Percentiles rank a stretch among this genome's conserved stretches.
Conservation (phyloP, 2,113 vertebrate genomes). For the Pterocles gutturalis region DNA sequence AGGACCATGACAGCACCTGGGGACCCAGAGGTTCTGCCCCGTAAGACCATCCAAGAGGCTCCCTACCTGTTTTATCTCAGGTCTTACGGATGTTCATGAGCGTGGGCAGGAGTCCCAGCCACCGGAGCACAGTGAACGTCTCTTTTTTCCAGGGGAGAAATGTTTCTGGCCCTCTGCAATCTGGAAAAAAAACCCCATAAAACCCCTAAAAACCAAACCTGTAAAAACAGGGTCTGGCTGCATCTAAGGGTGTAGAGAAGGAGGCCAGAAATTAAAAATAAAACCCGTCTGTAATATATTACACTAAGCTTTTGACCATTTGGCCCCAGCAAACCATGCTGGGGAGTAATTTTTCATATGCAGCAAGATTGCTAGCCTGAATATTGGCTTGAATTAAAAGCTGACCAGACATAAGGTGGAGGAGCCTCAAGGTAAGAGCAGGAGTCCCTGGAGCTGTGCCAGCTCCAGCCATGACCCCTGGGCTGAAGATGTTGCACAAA, state of each 20-base stretch:
- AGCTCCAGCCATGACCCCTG: neutral
- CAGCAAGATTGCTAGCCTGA: neutral
- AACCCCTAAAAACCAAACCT: neutral
- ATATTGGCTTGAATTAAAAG: neutral
- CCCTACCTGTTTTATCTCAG: neutral
- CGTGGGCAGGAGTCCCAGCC: neutral
- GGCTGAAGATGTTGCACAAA: neutral
- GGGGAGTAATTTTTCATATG: neutral
- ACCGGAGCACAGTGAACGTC: neutral
- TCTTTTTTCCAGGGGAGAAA: neutral
- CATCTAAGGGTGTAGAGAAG: neutral
- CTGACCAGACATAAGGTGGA: neutral
- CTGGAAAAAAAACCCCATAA: neutral
- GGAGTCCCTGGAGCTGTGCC: neutral
- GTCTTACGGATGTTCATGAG: accelerated
- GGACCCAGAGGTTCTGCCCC: neutral
- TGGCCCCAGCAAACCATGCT: neutral
- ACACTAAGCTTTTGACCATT: neutral
- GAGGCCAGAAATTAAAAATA: neutral
- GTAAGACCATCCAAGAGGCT: neutral
- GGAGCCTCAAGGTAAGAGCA: neutral
- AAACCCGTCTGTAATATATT: neutral
- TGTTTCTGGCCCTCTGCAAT: neutral
- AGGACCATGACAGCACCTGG: neutral
- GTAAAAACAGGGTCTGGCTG: neutral